phyloP scores from a whole-genome alignment of 2,888 invertebrate genomes.

The Nowickia ferox region DNA sequence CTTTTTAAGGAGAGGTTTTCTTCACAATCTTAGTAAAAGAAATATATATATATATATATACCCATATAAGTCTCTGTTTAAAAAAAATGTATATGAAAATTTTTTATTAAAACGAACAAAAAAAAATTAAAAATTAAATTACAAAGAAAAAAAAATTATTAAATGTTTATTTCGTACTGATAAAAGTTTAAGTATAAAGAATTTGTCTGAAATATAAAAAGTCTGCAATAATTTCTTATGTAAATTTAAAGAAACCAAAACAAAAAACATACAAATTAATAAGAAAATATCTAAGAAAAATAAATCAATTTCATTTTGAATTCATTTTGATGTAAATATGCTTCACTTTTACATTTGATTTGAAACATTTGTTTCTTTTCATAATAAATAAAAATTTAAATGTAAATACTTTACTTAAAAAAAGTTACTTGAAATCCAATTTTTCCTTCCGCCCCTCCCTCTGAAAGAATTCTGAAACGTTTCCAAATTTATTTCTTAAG shows the following conservation, averaged over 20 bases:
- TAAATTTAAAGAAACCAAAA: slow-evolving; percentile 64
- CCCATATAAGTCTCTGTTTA: background rate
- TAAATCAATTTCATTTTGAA: slow-evolving; percentile 10
- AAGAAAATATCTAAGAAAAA: slow-evolving; percentile 22
- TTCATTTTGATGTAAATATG: slow-evolving; percentile 20
- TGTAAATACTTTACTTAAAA: slow-evolving; percentile 38
- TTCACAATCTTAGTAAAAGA: background rate
- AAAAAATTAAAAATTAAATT: background rate
- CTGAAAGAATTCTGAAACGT: background rate
- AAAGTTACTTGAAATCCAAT: slow-evolving; percentile 32
- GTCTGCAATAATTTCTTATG: slow-evolving; percentile 76
- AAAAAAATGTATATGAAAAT: background rate
- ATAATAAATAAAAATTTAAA: background rate
- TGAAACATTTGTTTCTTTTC: background rate
- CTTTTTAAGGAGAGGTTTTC: slow-evolving; percentile 69
- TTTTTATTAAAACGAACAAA: background rate
- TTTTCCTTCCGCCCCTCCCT: slow-evolving; percentile 35
- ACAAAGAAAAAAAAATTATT: slow-evolving; percentile 35
- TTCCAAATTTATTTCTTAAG: background rate
- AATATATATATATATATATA: too few species aligned
- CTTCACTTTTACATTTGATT: background rate
- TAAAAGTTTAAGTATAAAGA: slow-evolving; percentile 70
- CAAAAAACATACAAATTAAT: slow-evolving; percentile 4
- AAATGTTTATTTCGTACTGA: slow-evolving; percentile 71
- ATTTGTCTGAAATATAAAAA: slow-evolving; percentile 75